Evolutionary conservation across 2,113 vertebrate species (phyloP), one percentile per base, ranked within the genome.

Genomic region (Climacteris rufus): DNA sequence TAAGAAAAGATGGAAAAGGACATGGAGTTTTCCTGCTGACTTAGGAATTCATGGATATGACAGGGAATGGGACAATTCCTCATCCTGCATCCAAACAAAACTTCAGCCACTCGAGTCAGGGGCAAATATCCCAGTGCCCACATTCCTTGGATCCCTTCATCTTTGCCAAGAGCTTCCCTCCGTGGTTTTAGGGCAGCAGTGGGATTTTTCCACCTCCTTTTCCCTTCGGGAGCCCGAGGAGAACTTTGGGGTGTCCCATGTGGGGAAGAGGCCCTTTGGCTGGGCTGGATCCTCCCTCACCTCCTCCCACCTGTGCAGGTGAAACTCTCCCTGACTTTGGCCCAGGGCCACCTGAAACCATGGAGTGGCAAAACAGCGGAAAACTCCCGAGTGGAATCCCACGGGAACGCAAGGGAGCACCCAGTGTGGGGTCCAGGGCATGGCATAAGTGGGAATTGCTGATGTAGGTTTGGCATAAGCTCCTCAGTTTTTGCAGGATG

Each of bases 291-390:
- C 61, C 75, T 53, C 70, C 64, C 89, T 44, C 75, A 17, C 68
- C 57, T 63, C 68, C 81, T 83, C 68, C 68, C 72, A 56, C 90
- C 80, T 49, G 89, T 13, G 18, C 68, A 37, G n/a, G 30, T 80
- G 94, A 90, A 90, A 93, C 86, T 59, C 63, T 42, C 33, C 44
- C 60, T 4, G 39, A 70, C 59, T 74, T 63, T 95, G 83, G 93
- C 92, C 59, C 42, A 4, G n/a, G 47, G 92, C 82, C 75, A 57
- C 20, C 47, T n/a, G 94, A 96, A 95, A 94, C 85, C 59, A 6
- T 10, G 17, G 78, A 65, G 76, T 12, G 66, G 75, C 49, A 71
- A 49, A 47, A 56, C 6, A 15, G 56, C 7, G 10, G 90, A n/a
- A 85, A 90, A 57, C 8, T n/a, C 83, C 76, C 3, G 7, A 20